A percentile compares a stretch with the other conserved stretches of the same genome.
phyloP scores from a whole-genome alignment of 2,113 vertebrate species.

The Cyanoramphus novaezelandiae region DNA sequence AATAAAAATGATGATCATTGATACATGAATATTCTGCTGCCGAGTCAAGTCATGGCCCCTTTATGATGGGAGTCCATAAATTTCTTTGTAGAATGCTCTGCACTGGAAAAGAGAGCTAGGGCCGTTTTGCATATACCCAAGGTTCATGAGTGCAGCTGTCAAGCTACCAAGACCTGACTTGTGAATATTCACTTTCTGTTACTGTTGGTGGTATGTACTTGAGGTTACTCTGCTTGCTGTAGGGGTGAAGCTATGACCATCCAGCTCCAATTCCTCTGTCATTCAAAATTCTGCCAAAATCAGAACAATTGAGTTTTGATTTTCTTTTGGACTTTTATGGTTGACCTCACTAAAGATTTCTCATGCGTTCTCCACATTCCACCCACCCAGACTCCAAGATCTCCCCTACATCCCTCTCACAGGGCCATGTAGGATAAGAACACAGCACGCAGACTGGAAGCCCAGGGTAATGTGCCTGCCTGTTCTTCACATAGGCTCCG shows the following conservation, averaged over 20 bases:
- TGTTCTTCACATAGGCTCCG: rapidly evolving
- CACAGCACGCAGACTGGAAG: rapidly evolving
- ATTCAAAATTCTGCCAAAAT: neutral
- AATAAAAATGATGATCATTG: neutral
- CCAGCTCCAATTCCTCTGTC: neutral
- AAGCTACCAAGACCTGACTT: neutral
- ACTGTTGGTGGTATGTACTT: neutral
- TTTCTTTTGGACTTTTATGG: neutral
- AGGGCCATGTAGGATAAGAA: neutral
- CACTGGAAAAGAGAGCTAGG: neutral
- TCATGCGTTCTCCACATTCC: neutral
- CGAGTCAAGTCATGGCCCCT: neutral
- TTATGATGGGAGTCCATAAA: neutral
- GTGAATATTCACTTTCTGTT: neutral
- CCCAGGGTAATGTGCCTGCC: rapidly evolving
- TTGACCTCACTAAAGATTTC: neutral
- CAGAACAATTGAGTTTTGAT: neutral
- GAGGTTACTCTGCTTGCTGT: neutral
- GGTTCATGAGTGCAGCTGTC: neutral
- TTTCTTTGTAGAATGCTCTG: neutral
- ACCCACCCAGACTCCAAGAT: neutral
- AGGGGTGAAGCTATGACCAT: neutral
- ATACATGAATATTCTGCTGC: neutral
- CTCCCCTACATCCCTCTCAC: rapidly evolving
- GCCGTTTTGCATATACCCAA: neutral